phyloP scores from a whole-genome alignment of 2,113 vertebrate species.

The Aplodontia rufa region DNA sequence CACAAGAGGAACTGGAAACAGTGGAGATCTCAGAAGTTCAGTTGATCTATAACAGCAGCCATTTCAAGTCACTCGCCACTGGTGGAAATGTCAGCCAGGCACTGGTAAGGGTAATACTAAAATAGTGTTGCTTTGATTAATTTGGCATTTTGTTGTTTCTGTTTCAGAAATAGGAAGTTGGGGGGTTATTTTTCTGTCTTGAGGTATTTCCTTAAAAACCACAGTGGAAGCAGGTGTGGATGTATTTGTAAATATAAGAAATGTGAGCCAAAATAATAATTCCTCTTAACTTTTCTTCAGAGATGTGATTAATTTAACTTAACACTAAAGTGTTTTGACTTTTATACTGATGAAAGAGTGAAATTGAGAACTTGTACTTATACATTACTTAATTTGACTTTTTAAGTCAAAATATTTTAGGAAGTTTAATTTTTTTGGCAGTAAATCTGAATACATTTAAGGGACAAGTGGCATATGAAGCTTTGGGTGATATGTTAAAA shows the following conservation, averaged over 20 bases:
- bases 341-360: slow-evolving; percentile 9
- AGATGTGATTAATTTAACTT: neutral
- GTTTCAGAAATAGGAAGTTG: neutral
- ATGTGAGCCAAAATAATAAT: slow-evolving; percentile 24
- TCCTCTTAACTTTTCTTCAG: neutral
- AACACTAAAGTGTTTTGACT: slow-evolving; percentile 13
- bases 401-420: neutral
- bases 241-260: neutral
- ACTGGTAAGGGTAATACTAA: slow-evolving; percentile 85
- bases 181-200: neutral
- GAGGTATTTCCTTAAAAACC: slow-evolving; percentile 10
- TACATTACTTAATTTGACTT: neutral
- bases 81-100: slow-evolving; percentile 98
- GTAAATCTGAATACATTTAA: neutral
- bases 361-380: slow-evolving; percentile 10
- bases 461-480: neutral
- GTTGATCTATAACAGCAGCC: slow-evolving; percentile 97
- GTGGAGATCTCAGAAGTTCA: slow-evolving; percentile 96
- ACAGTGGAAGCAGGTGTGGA: neutral
- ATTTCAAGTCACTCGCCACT: slow-evolving; percentile 98
- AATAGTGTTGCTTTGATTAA: neutral
- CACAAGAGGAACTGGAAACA: slow-evolving; percentile 94
- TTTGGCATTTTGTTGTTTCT: slow-evolving; percentile 1
- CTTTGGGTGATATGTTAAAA: neutral
- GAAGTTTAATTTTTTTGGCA: neutral